Conservation (phyloP, 1,140 invertebrate genomes). For the Drosophila repleta region DNA sequence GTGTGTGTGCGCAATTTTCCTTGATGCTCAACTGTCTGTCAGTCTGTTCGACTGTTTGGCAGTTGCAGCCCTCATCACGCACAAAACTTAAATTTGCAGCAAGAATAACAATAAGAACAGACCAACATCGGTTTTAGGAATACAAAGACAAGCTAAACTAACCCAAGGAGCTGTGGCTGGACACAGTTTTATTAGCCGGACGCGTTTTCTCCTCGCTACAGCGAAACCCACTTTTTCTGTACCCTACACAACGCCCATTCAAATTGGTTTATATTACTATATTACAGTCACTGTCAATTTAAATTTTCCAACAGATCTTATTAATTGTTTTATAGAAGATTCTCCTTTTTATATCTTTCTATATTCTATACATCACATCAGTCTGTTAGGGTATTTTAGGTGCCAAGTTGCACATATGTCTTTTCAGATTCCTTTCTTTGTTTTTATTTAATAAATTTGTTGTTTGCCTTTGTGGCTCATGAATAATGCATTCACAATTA, state of each 20-base stretch:
- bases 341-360: too few relatives aligned
- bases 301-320: too few relatives aligned
- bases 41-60: conserved; percentile 9
- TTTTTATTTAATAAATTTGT: conserved; percentile 22
- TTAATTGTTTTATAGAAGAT: too few relatives aligned
- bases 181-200: conserved; percentile 49
- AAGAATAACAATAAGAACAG: too few relatives aligned
- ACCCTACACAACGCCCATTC: background rate
- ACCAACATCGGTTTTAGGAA: too few relatives aligned
- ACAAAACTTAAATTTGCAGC: conserved; percentile 15
- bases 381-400: background rate
- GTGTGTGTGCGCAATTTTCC: conserved; percentile 62
- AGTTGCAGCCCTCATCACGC: conserved; percentile 18
- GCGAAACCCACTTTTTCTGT: too few relatives aligned
- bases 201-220: conserved; percentile 36
- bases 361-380: too few relatives aligned
- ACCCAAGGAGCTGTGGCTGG: background rate
- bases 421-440: background rate
- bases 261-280: too few relatives aligned
- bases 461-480: conserved; percentile 54
- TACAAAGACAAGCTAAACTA: background rate
- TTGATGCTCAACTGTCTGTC: conserved; percentile 60
- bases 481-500: conserved; percentile 81
- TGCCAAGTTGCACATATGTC: too few relatives aligned
- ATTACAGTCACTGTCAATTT: too few relatives aligned